Evolutionary conservation across 64 coral and sea anemone genomes (phyloP).

Genomic region (Hydrozoanthus tunicans): DNA sequence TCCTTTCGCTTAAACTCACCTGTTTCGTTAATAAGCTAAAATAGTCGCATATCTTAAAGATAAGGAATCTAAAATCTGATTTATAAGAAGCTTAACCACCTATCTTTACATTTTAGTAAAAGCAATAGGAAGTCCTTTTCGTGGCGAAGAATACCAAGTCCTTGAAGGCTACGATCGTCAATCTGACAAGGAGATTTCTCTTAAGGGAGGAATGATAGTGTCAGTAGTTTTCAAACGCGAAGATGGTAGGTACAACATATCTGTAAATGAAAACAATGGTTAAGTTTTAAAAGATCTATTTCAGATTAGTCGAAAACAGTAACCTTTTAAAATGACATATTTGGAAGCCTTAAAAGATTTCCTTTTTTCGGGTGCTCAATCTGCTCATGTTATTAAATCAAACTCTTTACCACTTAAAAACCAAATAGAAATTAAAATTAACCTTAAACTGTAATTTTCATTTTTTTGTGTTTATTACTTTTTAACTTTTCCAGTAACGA

Average conservation of each 20-base stretch:
- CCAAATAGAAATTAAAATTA: too few relatives aligned
- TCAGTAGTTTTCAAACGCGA: background rate
- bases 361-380: too few relatives aligned
- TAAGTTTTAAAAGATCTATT: too few relatives aligned
- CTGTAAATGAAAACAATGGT: too few relatives aligned
- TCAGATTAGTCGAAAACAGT: too few relatives aligned
- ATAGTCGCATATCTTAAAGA: background rate
- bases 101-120: background rate
- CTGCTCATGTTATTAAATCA: too few relatives aligned
- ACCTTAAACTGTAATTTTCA: too few relatives aligned
- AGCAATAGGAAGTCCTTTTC: constrained; percentile 34
- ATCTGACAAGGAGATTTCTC: constrained; percentile 6
- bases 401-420: too few relatives aligned
- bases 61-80: background rate
- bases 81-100: background rate
- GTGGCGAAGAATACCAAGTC: background rate
- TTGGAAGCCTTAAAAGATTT: too few relatives aligned
- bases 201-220: constrained; percentile 22
- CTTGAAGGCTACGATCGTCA: constrained; percentile 21
- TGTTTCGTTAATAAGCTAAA: background rate
- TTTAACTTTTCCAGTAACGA: background rate
- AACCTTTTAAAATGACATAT: too few relatives aligned
- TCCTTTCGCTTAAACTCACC: too few relatives aligned
- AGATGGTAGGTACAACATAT: background rate
- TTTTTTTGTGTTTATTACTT: background rate